Evolutionary conservation across 1,140 invertebrate genomes (phyloP).

Genomic region (Tetramorium simillimum): DNA sequence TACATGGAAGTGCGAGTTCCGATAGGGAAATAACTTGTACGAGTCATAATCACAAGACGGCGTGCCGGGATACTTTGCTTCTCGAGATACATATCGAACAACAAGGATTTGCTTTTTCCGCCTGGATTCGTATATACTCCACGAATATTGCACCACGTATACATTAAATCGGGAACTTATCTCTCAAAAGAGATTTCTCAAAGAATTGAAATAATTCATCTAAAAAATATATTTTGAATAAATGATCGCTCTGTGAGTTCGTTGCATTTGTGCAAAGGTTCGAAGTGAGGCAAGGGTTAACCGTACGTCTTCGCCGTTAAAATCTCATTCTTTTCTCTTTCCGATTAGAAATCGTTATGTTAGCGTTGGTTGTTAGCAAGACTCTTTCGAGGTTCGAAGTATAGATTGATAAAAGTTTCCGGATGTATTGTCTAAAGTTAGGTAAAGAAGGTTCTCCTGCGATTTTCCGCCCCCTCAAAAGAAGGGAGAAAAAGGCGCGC

Average conservation of each 20-base stretch:
- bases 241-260: not conserved
- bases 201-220: not conserved
- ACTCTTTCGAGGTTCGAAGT: not conserved
- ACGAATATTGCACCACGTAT: not conserved
- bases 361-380: not conserved
- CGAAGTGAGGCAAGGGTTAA: not conserved
- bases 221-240: not conserved
- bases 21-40: slow-evolving; percentile 25
- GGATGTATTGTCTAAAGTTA: not conserved
- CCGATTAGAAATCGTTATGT: not conserved
- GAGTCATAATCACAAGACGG: slow-evolving; percentile 20
- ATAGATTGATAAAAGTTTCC: slow-evolving; percentile 4
- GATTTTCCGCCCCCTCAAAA: not conserved
- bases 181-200: not conserved
- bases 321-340: not conserved
- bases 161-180: not conserved
- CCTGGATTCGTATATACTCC: not conserved
- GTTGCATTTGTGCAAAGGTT: not conserved
- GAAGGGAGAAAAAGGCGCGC: not conserved
- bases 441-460: not conserved
- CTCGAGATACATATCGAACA: slow-evolving; percentile 6
- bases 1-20: slow-evolving; percentile 41
- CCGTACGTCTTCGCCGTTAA: not conserved
- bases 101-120: not conserved
- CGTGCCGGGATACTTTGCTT: not conserved